Base-by-base conservation (phyloP, 2,113 vertebrate species). In the Theropithecus gelada region DNA sequence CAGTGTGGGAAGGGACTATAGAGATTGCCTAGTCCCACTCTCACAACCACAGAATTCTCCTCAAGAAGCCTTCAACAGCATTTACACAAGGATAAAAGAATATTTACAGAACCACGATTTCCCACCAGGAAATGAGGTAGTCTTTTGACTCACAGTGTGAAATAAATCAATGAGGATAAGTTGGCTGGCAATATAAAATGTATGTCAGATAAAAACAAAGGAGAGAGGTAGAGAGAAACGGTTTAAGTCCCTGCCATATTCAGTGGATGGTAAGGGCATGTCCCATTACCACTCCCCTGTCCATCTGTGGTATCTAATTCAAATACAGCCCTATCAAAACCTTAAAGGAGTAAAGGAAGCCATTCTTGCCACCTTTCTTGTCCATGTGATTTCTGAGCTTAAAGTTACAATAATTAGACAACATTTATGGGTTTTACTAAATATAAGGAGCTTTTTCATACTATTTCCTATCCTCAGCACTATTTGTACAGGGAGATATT, bases 111-210 rank as follows among this genome's bases (percentile, higher is more conserved):
- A 78, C 64, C 35, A 84, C 5, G 17, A 66, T 73, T 85, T 90
- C 89, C 73, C 38, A 68, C 7, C 35, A 75, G 90, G 95, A 97
- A 97, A 97, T 85, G 92, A 97, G 79, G 90, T 64, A 68, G 90
- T 22, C 88, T 97, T 97, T 59, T 66, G 70, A 97, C 50, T 84
- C 92, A 40, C n/a, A 45, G 64, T 82, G 45, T 88, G 88, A 90
- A 94, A 88, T 88, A 95, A 90, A 97, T 96, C 94, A 90, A 59
- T 94, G 80, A 88, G 90, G 52, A 95, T 73, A 80, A 35, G 43
- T 68, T 89, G 92, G 84, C 72, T 40, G 66, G 90, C 35, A 20
- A 90, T 61, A 76, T 66, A 79, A 96, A 93, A 72, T 0, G 3
- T 61, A 85, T 22, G 9, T 76, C 72, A 78, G 78, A 96, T 50